Evolutionary conservation across 2,113 vertebrate species (phyloP), one percentile per base, ranked within the genome.

Genomic region (Felis chaus): DNA sequence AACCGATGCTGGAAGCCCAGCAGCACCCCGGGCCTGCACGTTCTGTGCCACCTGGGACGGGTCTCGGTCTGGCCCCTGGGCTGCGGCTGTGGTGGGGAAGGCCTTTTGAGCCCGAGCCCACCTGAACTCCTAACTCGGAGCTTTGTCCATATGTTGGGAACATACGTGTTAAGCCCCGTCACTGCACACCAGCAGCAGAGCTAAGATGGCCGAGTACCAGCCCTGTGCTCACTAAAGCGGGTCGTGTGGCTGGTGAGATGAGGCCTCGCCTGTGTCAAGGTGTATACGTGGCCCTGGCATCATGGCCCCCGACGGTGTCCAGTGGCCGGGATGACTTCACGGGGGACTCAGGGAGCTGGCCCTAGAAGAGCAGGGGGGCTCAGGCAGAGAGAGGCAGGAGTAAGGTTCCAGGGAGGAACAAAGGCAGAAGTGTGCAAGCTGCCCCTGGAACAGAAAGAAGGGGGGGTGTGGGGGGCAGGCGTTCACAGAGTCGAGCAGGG

Each of bases 1-100:
- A 57, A 5, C 33, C 57, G 3, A 4, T 3, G 21, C 21, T 0
- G 9, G 39, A 14, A 9, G 61, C n/a, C 31, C 33, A 13, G 39
- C 21, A 2, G 3, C 0, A 16, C 39, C 81, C 21, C 0, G 1
- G 2, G 11, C 29, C 36, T 15, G 85, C 7, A 16, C 0, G 4
- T n/a, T 69, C 0, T 0, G 11, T 13, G 61, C 79, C 5, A 19
- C n/a, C 4, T 12, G 29, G 16, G 53, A 36, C 12, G 5, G 6
- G 29, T 14, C 63, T 55, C 41, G 13, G 13, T 19, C 80, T 31
- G 71, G 80, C 9, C 63, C 7, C 45, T 23, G 53, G 69, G 6
- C 65, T 19, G 63, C 31, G 45, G 29, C 63, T 4, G 25, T 18
- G 36, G 57, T 27, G 39, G 25, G 55, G 25, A 61, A 96, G 57